phyloP scores from a whole-genome alignment of 1,140 invertebrate genomes.

The Aplysia californica region DNA sequence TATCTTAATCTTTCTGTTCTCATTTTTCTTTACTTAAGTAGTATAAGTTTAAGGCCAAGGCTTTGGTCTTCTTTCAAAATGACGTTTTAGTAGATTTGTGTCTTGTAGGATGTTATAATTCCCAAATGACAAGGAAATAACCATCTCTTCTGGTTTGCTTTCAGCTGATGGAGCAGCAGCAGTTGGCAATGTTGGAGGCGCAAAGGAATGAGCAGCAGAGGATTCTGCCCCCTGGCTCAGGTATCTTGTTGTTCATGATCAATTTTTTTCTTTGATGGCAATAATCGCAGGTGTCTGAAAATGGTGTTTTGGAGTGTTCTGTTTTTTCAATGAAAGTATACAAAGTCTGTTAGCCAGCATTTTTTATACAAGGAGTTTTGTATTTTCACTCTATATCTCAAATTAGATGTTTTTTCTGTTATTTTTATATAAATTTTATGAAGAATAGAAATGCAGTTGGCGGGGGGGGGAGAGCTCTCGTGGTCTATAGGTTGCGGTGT shows the following conservation, averaged over 20 bases:
- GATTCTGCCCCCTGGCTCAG: constrained; percentile 25
- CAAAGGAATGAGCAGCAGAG: constrained; percentile 51
- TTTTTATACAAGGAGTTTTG: background rate
- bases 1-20: background rate
- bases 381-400: background rate
- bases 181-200: constrained; percentile 57
- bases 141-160: constrained; percentile 9
- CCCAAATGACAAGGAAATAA: background rate
- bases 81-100: background rate
- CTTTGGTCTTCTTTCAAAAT: background rate
- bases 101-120: background rate
- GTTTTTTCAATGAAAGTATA: background rate
- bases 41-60: background rate
- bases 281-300: background rate
- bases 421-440: background rate
- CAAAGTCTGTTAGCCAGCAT: background rate
- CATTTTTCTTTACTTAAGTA: background rate
- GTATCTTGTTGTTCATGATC: constrained; percentile 7
- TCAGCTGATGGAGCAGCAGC: constrained; percentile 49
- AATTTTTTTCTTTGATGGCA: background rate
- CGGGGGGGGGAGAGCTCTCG: too few species aligned
- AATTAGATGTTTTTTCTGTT: background rate
- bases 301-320: background rate
- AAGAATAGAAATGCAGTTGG: too few species aligned
- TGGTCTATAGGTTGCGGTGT: too few species aligned